These are phyloP conservation scores for Lytechinus pictus DNA, from an alignment of 35 echinoderm and acorn worm genomes.

Conservation along the genomic window DNA sequence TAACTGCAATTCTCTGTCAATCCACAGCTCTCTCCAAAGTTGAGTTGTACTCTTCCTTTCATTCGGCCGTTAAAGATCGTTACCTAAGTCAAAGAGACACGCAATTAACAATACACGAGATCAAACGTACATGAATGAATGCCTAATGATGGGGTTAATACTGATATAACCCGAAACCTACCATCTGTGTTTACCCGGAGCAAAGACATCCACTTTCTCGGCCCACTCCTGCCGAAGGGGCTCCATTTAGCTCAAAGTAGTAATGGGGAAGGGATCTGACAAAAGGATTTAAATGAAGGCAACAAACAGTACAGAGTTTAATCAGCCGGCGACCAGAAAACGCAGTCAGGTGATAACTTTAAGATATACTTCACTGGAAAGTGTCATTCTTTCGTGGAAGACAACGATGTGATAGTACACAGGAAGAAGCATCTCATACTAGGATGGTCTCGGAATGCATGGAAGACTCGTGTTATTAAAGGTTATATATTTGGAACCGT, in stretches of 20 bases:
- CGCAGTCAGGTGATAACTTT: background rate
- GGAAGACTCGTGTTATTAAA: background rate
- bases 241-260: background rate
- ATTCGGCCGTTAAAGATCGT: background rate
- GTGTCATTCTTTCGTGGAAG: slow-evolving; percentile 12
- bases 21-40: background rate
- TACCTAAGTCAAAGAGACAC: background rate
- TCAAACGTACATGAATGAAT: slow-evolving; percentile 1
- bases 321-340: slow-evolving; percentile 30
- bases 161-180: background rate
- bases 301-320: slow-evolving; percentile 24
- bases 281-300: slow-evolving; percentile 7
- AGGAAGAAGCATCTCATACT: background rate
- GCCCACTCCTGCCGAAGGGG: background rate
- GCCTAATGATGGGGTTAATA: slow-evolving; percentile 8
- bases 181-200: slow-evolving; percentile 23
- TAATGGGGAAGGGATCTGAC: background rate
- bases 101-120: background rate
- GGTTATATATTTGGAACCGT: background rate
- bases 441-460: background rate
- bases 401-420: background rate
- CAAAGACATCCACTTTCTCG: slow-evolving; percentile 18
- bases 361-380: background rate
- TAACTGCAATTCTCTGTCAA: background rate
- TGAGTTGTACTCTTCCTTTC: background rate